Percentiles rank a stretch among this genome's conserved stretches.
Conservation (phyloP, 2,797 vertebrate genomes). For the Pangasius sanitwongsei region DNA sequence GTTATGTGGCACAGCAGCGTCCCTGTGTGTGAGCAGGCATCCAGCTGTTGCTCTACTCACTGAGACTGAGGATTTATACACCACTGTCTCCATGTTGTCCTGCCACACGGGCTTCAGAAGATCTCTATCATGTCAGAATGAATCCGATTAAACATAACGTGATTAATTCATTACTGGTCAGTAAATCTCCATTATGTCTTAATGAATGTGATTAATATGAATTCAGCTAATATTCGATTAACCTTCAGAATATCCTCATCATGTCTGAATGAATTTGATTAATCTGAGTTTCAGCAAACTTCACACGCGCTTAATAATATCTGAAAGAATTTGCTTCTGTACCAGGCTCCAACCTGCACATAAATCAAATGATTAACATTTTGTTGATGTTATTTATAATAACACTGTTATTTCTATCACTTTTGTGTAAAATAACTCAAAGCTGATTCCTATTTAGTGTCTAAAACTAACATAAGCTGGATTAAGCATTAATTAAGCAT, state of each 20-base stretch:
- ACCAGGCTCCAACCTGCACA: background rate
- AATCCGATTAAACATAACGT: background rate
- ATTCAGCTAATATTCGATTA: conserved; percentile 24
- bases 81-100: background rate
- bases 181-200: conserved; percentile 5
- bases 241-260: conserved; percentile 14
- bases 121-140: background rate
- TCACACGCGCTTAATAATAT: background rate
- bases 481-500: background rate
- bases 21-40: conserved; percentile 48
- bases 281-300: background rate
- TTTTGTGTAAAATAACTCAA: too few species aligned
- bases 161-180: conserved; percentile 17
- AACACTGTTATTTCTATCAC: background rate
- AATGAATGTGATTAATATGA: conserved; percentile 27
- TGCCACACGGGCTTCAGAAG: background rate
- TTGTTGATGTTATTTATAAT: background rate
- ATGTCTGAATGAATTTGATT: conserved; percentile 6
- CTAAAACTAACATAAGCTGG: background rate
- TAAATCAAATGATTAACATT: background rate
- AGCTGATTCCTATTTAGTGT: too few species aligned
- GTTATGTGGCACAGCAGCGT: conserved; percentile 61
- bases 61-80: background rate
- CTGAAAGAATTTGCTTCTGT: background rate
- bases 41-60: conserved; percentile 52